Percentiles rank a stretch among this genome's conserved stretches.
Evolutionary conservation across 92 coral and sea anemone species (phyloP).

Genomic region (Phenganax marumi): DNA sequence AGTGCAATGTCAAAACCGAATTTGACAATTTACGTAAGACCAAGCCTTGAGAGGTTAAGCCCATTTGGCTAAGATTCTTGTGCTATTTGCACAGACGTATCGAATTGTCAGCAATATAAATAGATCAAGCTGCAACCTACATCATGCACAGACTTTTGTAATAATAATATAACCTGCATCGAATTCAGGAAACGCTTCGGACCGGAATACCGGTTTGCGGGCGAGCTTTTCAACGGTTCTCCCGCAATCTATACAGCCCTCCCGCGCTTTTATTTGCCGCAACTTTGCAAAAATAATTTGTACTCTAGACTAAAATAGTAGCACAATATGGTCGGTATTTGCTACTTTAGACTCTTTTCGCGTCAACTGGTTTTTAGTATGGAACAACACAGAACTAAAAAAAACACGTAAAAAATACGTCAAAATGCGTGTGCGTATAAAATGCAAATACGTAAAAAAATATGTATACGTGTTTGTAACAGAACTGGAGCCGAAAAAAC

Average conservation of each 20-base stretch:
- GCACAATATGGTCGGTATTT: too few species aligned
- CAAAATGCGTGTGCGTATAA: too few species aligned
- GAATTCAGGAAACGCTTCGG: neutral
- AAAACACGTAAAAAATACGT: too few species aligned
- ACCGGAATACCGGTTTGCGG: neutral
- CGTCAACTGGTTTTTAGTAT: too few species aligned
- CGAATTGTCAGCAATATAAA: slow-evolving; percentile 35
- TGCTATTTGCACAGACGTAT: slow-evolving; percentile 18
- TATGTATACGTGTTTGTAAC: too few species aligned
- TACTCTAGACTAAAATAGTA: too few species aligned
- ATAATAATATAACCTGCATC: neutral
- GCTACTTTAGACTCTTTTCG: too few species aligned
- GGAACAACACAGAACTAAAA: too few species aligned
- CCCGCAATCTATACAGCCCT: neutral
- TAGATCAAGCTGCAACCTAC: slow-evolving; percentile 14
- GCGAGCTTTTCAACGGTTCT: slow-evolving; percentile 1
- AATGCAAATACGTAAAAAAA: too few species aligned
- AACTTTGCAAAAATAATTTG: too few species aligned
- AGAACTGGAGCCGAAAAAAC: too few species aligned
- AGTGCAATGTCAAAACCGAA: neutral
- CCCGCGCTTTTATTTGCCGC: too few species aligned
- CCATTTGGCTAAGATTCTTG: neutral
- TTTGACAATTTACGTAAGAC: slow-evolving; percentile 16
- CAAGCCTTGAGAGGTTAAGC: slow-evolving; percentile 30
- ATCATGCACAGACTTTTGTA: neutral